These are phyloP conservation scores for Drosophila parabipectinata DNA, from an alignment of 1,140 invertebrate species.

Conservation along the genomic window DNA sequence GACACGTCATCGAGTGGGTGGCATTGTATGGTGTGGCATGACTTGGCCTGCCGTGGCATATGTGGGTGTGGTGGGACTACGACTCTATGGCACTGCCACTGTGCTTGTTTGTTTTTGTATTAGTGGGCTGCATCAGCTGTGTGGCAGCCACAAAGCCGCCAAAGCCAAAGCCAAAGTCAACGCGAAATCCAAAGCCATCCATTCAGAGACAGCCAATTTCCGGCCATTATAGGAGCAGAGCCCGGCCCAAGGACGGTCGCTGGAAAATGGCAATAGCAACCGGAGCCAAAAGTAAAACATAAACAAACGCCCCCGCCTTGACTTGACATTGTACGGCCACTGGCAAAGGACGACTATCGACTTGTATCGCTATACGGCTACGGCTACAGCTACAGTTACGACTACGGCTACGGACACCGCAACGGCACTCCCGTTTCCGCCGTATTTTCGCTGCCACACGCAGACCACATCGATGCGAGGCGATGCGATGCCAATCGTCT, in stretches of 20 bases:
- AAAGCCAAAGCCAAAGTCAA: not conserved
- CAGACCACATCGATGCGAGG: constrained; percentile 45
- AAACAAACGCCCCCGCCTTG: constrained; percentile 71
- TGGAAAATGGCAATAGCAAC: not conserved
- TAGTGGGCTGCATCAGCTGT: constrained; percentile 18
- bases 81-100: too few relatives aligned
- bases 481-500: constrained; percentile 49
- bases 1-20: constrained; percentile 13
- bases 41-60: not conserved
- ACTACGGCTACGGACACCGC: not conserved
- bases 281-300: constrained; percentile 37
- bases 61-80: not conserved
- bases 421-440: not conserved
- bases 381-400: too few relatives aligned
- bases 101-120: not conserved
- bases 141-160: constrained; percentile 9
- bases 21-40: too few relatives aligned
- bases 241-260: not conserved
- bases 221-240: not conserved
- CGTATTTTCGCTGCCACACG: constrained; percentile 9
- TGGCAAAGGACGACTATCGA: not conserved
- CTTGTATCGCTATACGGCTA: too few relatives aligned
- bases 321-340: not conserved
- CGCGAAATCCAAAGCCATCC: not conserved
- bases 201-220: constrained; percentile 5